A percentile compares a stretch with the other conserved stretches of the same genome.
Conservation (phyloP, 1,140 invertebrate genomes). For the Sipha flava region DNA sequence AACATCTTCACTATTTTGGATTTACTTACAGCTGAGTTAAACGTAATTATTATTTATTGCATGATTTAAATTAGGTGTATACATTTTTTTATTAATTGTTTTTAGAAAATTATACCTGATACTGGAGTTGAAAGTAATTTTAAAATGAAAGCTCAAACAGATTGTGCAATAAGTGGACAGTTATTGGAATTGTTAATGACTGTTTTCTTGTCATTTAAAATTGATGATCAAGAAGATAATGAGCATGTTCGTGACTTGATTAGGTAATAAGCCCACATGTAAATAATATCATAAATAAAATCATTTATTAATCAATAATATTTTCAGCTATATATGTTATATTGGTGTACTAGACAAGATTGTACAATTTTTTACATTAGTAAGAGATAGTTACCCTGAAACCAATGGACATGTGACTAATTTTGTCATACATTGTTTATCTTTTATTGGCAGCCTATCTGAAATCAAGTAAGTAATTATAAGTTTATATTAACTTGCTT, state of each 20-base stretch:
- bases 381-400: slow-evolving; percentile 22
- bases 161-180: slow-evolving; percentile 18
- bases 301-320: background rate
- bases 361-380: background rate
- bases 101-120: slow-evolving; percentile 16
- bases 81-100: background rate
- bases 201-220: slow-evolving; percentile 13
- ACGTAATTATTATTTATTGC: background rate
- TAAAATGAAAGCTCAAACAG: slow-evolving; percentile 18
- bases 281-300: background rate
- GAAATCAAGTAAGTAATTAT: background rate
- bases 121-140: slow-evolving; percentile 14
- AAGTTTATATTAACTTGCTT: background rate
- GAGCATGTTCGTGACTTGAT: slow-evolving; percentile 10
- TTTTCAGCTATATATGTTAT: slow-evolving; percentile 17
- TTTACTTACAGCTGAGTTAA: slow-evolving; percentile 21
- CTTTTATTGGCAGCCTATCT: slow-evolving; percentile 12
- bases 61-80: background rate
- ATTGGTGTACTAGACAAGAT: slow-evolving; percentile 19
- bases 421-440: slow-evolving; percentile 14
- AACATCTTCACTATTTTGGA: slow-evolving; percentile 12
- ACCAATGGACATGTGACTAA: slow-evolving; percentile 17
- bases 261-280: background rate
- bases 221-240: background rate
- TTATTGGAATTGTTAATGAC: background rate